These are phyloP conservation scores for Aleiodes alternator DNA, from an alignment of 2,888 invertebrate species.

Conservation along the genomic window DNA sequence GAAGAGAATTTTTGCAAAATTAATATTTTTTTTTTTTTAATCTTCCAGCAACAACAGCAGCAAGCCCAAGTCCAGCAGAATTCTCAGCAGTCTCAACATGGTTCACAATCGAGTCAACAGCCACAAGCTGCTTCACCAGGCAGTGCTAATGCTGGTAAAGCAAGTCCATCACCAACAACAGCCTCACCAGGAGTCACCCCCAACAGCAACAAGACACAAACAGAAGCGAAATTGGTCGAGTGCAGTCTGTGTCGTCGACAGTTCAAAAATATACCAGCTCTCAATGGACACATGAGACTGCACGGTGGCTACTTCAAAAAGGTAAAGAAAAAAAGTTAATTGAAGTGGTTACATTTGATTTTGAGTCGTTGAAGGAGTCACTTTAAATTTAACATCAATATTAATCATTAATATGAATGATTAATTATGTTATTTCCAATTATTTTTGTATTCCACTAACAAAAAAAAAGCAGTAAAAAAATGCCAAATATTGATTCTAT, in stretches of 20 bases:
- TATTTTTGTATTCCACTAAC: too few species aligned
- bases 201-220: conserved; percentile 74
- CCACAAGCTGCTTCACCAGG: conserved; percentile 70
- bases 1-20: background rate
- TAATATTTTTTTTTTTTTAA: conserved; percentile 40
- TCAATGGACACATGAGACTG: conserved; percentile 98
- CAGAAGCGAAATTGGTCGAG: conserved; percentile 91
- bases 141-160: conserved; percentile 67
- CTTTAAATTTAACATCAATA: too few species aligned
- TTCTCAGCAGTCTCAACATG: conserved; percentile 64
- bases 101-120: conserved; percentile 64
- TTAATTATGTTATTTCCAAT: too few species aligned
- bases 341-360: too few species aligned
- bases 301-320: conserved; percentile 98
- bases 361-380: too few species aligned
- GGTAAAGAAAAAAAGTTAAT: conserved; percentile 75
- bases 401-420: too few species aligned
- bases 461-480: too few species aligned
- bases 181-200: conserved; percentile 70
- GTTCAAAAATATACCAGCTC: conserved; percentile 97
- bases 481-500: too few species aligned
- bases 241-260: conserved; percentile 96
- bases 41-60: conserved; percentile 61
- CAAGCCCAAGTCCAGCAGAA: conserved; percentile 62
- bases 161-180: conserved; percentile 69